These are phyloP conservation scores for Agonum fuliginosum DNA, from an alignment of 2,888 invertebrate species.

Conservation along the genomic window DNA sequence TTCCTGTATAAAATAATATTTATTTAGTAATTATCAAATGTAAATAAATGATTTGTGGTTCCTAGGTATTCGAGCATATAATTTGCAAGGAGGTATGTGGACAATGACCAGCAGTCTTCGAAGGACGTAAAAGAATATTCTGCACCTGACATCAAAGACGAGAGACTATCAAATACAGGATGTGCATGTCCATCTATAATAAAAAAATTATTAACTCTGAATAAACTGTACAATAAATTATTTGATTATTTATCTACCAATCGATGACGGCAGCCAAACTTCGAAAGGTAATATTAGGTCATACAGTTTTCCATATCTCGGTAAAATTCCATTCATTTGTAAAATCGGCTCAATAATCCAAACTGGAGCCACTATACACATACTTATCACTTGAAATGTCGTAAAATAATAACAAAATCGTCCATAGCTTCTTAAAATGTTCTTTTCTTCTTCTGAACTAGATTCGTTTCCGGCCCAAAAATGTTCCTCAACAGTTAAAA, in stretches of 20 bases:
- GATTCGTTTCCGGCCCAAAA: not conserved
- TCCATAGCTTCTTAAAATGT: not conserved
- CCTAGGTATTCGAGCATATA: no score
- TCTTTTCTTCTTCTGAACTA: not conserved
- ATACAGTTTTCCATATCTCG: not conserved
- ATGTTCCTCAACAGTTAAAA: not conserved
- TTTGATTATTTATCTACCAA: not conserved
- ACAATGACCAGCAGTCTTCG: no score
- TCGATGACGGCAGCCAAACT: not conserved
- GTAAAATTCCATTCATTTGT: not conserved
- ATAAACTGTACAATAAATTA: not conserved
- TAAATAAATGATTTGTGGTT: no score
- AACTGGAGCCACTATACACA: not conserved
- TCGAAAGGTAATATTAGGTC: not conserved
- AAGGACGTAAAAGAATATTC: no score
- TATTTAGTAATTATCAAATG: no score
- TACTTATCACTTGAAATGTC: not conserved
- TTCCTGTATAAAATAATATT: no score
- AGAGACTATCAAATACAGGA: not conserved
- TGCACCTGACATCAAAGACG: no score
- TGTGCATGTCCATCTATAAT: not conserved
- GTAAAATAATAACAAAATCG: not conserved
- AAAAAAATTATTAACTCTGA: not conserved
- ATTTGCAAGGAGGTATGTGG: no score
- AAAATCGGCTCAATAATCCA: not conserved